These are phyloP conservation scores for Bombus waltoni DNA, from an alignment of 1,140 invertebrate species.

Conservation along the genomic window DNA sequence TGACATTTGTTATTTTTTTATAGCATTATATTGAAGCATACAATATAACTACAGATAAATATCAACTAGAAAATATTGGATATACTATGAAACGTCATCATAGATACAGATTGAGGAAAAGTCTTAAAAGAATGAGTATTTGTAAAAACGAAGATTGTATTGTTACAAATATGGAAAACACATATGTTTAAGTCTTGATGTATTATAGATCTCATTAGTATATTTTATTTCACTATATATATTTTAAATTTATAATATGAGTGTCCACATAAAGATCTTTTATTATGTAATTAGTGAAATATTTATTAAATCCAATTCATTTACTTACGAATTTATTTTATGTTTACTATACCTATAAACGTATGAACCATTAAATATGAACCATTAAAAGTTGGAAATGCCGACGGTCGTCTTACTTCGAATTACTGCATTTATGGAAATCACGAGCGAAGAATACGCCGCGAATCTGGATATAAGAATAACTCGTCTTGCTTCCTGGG, in stretches of 20 bases:
- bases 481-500: conserved; percentile 63
- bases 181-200: background rate
- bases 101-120: conserved; percentile 80
- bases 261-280: background rate
- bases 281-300: background rate
- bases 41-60: conserved; percentile 86
- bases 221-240: background rate
- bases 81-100: conserved; percentile 80
- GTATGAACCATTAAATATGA: background rate
- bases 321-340: conserved; percentile 19
- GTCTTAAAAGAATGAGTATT: conserved; percentile 76
- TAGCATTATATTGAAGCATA: conserved; percentile 89
- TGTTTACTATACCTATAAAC: background rate
- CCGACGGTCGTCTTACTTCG: conserved; percentile 54
- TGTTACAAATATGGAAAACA: conserved; percentile 19
- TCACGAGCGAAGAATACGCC: conserved; percentile 55
- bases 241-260: background rate
- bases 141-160: conserved; percentile 73
- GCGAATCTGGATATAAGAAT: conserved; percentile 75
- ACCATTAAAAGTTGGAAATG: conserved; percentile 52
- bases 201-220: background rate
- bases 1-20: conserved; percentile 49
- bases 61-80: conserved; percentile 87
- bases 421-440: conserved; percentile 76
- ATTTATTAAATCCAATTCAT: background rate